Percentiles rank a stretch among this genome's conserved stretches.
phyloP scores from a whole-genome alignment of 2,797 vertebrate genomes.

The Coregonus sp. region DNA sequence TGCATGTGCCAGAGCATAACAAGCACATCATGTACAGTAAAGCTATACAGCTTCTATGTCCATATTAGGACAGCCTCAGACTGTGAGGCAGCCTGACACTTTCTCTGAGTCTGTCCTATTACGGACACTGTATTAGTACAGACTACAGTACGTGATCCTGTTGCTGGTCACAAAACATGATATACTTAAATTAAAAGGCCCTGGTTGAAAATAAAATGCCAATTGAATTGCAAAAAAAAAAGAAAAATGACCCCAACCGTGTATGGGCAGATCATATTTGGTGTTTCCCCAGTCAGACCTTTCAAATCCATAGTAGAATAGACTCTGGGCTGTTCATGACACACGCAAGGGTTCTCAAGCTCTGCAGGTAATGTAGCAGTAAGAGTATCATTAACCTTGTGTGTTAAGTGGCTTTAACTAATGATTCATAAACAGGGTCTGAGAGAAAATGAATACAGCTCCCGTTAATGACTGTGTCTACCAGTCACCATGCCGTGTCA shows the following conservation, averaged over 20 bases:
- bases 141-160: no score
- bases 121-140: no score
- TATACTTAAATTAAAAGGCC: no score
- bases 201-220: background rate
- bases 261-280: background rate
- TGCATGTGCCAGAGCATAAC: background rate
- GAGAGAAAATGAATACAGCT: background rate
- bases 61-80: no score
- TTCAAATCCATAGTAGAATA: background rate
- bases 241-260: background rate
- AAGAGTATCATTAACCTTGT: background rate
- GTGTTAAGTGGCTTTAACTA: slow-evolving; percentile 1
- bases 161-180: no score
- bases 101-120: no score
- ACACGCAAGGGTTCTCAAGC: background rate
- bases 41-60: background rate
- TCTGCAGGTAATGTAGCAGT: background rate
- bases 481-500: background rate
- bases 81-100: no score
- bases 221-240: no score
- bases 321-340: background rate
- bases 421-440: background rate
- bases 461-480: background rate
- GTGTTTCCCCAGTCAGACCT: background rate
- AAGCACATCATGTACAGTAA: background rate